Evolutionary conservation across 2,888 invertebrate species (phyloP).

Genomic region (Tortrix viridana): DNA sequence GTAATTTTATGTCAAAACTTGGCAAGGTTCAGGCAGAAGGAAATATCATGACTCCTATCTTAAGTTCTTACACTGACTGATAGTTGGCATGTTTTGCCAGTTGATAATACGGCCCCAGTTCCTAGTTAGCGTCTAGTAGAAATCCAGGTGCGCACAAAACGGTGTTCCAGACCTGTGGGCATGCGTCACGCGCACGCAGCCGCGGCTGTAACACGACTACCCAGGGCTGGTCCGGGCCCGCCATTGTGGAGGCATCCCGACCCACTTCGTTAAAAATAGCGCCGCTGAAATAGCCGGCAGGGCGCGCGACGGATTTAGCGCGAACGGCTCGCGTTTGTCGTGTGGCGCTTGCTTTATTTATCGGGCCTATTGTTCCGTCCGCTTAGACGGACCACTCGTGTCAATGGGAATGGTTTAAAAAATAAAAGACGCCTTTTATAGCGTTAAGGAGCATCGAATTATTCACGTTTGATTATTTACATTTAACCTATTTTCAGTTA

Average conservation of each 20-base stretch:
- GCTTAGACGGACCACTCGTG: not conserved
- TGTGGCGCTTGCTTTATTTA: conserved; percentile 55
- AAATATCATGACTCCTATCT: too few relatives aligned
- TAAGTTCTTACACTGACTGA: too few relatives aligned
- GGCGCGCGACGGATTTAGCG: conserved; percentile 67
- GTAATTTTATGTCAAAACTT: too few relatives aligned
- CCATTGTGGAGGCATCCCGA: conserved; percentile 55
- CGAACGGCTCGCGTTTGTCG: conserved; percentile 45
- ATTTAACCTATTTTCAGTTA: too few relatives aligned
- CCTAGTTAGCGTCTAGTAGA: too few relatives aligned
- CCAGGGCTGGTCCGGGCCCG: conserved; percentile 29
- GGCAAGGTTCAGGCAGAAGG: too few relatives aligned
- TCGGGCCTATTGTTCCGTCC: conserved; percentile 45
- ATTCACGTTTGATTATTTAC: too few relatives aligned
- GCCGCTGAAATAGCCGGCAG: conserved; percentile 75
- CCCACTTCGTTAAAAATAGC: conserved; percentile 73
- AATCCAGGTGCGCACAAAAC: too few relatives aligned
- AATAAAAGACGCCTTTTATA: too few relatives aligned
- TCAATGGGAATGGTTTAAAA: not conserved
- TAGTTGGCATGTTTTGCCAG: too few relatives aligned
- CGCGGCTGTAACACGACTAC: conserved; percentile 35
- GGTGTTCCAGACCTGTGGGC: conserved; percentile 1
- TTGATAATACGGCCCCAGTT: too few relatives aligned
- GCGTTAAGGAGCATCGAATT: too few relatives aligned
- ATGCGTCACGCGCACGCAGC: conserved; percentile 16